phyloP scores from a whole-genome alignment of 2,797 vertebrate genomes.

The Centroberyx gerrardi region DNA sequence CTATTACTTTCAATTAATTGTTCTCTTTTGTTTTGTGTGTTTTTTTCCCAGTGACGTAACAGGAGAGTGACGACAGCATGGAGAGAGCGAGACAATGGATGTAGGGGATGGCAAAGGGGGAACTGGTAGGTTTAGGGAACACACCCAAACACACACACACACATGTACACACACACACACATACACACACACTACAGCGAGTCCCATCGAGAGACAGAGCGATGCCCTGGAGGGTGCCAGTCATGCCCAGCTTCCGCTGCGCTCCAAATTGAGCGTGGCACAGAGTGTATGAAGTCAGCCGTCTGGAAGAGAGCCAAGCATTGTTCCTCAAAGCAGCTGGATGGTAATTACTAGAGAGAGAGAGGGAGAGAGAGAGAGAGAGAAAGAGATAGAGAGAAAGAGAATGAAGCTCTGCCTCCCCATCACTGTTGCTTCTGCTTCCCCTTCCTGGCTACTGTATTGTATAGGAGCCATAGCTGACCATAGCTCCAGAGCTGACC shows the following conservation, averaged over 20 bases:
- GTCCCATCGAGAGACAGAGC: conserved; percentile 68
- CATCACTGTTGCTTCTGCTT: conserved; percentile 54
- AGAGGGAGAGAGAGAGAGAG: conserved; percentile 25
- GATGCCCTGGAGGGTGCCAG: conserved; percentile 78
- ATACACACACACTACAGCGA: conserved; percentile 34
- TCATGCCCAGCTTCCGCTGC: conserved; percentile 78
- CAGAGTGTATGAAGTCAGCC: conserved; percentile 81
- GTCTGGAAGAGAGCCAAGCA: conserved; percentile 79
- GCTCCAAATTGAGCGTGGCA: conserved; percentile 81
- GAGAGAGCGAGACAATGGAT: conserved; percentile 22
- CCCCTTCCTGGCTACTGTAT: conserved; percentile 11
- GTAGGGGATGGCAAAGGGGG: conserved; percentile 47
- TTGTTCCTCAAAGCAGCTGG: conserved; percentile 82
- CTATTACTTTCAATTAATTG: background rate
- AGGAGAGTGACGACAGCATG: conserved; percentile 21
- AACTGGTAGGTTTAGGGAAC: conserved; percentile 56
- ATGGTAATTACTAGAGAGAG: conserved; percentile 74
- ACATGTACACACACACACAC: conserved; percentile 2
- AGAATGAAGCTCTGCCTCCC: conserved; percentile 42
- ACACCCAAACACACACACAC: conserved; percentile 9
- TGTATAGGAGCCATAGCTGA: conserved; percentile 1
- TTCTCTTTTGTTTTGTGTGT: conserved; percentile 6
- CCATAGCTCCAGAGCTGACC: background rate
- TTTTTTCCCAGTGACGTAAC: conserved; percentile 44
- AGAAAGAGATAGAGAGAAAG: conserved; percentile 8